Conservation (phyloP, 2,888 invertebrate species). For the Sphinx pinastri region DNA sequence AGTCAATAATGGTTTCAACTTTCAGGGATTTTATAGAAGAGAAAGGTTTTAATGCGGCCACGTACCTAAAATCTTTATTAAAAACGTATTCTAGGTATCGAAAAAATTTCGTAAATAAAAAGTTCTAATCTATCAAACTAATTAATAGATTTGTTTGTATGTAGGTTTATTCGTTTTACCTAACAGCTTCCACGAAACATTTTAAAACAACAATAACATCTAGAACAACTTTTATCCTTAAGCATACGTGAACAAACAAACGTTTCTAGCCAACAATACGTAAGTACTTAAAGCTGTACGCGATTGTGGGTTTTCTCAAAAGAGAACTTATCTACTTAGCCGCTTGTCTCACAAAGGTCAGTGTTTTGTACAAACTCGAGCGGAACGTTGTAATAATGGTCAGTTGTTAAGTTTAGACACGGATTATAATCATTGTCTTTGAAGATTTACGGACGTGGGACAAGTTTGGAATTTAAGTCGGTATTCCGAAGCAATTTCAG, state of each 20-base stretch:
- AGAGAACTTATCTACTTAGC: conserved; percentile 31
- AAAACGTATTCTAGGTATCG: too few relatives aligned
- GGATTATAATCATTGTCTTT: neutral
- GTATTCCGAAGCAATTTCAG: too few relatives aligned
- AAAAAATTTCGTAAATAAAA: too few relatives aligned
- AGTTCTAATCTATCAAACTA: too few relatives aligned
- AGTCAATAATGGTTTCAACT: too few relatives aligned
- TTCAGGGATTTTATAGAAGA: too few relatives aligned
- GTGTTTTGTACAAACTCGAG: conserved; percentile 22
- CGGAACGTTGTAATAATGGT: conserved; percentile 2
- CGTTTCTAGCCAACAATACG: conserved; percentile 26
- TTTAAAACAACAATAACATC: neutral
- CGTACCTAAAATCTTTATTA: too few relatives aligned
- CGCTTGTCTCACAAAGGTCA: conserved; percentile 28
- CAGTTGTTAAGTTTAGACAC: neutral
- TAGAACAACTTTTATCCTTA: neutral
- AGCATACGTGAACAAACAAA: conserved; percentile 22
- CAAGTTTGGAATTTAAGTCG: neutral
- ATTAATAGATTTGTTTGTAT: too few relatives aligned
- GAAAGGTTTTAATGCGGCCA: too few relatives aligned
- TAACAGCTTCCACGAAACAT: neutral
- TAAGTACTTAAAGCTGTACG: conserved; percentile 28
- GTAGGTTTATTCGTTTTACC: neutral
- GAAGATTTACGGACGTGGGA: neutral
- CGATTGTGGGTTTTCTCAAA: conserved; percentile 26